A percentile compares a stretch with the other conserved stretches of the same genome.
These are phyloP conservation scores for Arothron firmamentum DNA, from an alignment of 2,113 vertebrate genomes.

Conservation along the genomic window DNA sequence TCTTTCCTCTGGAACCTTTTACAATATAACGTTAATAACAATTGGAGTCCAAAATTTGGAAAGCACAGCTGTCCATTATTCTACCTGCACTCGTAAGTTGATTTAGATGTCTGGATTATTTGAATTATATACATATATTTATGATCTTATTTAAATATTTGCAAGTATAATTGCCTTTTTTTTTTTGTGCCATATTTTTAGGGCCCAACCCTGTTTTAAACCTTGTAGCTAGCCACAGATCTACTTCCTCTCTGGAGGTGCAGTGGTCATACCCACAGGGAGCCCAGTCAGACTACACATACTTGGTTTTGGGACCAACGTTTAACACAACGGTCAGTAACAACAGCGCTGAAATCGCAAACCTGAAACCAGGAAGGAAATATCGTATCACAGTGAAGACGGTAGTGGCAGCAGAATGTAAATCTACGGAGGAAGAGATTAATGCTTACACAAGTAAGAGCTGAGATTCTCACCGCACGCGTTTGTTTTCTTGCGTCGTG, in stretches of 20 bases:
- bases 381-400: constrained; percentile 44
- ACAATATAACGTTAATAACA: constrained; percentile 41
- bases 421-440: constrained; percentile 1
- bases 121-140: too few relatives aligned
- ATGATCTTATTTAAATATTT: neutral
- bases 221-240: constrained; percentile 10
- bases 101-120: too few relatives aligned
- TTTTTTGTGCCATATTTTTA: constrained; percentile 11
- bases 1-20: constrained; percentile 45
- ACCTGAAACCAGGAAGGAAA: constrained; percentile 40
- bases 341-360: neutral
- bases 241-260: constrained; percentile 32
- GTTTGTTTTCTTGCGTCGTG: neutral
- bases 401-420: neutral
- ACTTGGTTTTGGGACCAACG: constrained; percentile 13
- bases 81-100: constrained; percentile 54
- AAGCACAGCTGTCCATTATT: neutral
- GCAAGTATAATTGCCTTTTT: neutral
- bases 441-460: constrained; percentile 57
- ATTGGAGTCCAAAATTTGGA: constrained; percentile 27
- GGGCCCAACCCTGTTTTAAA: constrained; percentile 58
- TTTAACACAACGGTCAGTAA: fast-evolving
- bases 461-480: neutral
- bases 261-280: constrained; percentile 34
- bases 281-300: neutral